A percentile compares a stretch with the other conserved stretches of the same genome.
phyloP scores from a whole-genome alignment of 2,797 vertebrate species.

The Phataginus tricuspis region DNA sequence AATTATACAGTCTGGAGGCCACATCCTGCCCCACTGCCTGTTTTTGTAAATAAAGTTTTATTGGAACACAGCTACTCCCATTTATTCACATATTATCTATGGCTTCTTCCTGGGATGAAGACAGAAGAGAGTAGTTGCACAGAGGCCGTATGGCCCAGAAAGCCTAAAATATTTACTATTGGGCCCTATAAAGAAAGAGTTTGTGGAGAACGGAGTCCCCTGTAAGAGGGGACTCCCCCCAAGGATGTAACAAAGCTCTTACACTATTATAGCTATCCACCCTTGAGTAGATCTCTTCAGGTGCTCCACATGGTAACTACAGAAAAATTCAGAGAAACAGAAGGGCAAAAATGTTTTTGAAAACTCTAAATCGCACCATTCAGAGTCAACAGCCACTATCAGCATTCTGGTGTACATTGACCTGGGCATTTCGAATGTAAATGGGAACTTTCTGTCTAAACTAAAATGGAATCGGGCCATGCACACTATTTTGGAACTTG shows the following conservation, averaged over 20 bases:
- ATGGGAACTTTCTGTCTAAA: neutral
- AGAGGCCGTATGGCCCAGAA: neutral
- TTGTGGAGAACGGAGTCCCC: neutral
- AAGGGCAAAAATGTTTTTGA: neutral
- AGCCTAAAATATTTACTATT: neutral
- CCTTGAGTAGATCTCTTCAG: neutral
- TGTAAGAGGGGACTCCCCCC: neutral
- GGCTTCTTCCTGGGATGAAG: neutral
- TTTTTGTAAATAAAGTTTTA: slow-evolving; percentile 62
- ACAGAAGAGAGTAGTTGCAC: neutral
- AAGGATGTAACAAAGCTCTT: neutral
- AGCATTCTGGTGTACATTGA: neutral
- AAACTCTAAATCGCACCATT: neutral
- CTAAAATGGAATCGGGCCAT: neutral
- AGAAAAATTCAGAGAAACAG: neutral
- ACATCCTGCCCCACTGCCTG: neutral
- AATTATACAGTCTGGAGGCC: neutral
- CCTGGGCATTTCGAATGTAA: neutral
- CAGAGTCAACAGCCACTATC: neutral
- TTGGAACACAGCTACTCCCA: neutral
- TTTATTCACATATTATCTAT: neutral
- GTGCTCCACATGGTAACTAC: neutral
- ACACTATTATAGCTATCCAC: neutral
- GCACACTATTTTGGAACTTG: neutral
- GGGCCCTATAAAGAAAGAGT: neutral